These are phyloP conservation scores for Spondyliosoma cantharus DNA, from an alignment of 2,797 vertebrate genomes.

Conservation along the genomic window DNA sequence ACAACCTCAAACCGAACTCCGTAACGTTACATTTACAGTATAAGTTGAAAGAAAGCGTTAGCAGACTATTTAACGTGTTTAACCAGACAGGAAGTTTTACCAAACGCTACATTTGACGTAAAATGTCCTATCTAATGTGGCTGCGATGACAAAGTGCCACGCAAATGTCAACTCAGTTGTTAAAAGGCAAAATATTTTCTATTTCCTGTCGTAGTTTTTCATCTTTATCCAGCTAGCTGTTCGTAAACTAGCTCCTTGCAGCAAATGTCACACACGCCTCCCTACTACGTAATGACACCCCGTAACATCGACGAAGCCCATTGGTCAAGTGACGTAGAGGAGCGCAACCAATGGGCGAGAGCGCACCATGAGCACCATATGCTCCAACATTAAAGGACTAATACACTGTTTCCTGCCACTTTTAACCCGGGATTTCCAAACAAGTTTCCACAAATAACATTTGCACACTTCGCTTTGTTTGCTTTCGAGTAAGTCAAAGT, in stretches of 20 bases:
- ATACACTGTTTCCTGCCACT: too few relatives aligned
- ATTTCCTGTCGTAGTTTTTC: conserved; percentile 37
- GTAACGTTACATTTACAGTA: conserved; percentile 32
- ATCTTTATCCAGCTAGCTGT: conserved; percentile 60
- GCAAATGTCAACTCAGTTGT: neutral
- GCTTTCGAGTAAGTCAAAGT: neutral
- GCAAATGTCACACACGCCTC: conserved; percentile 84
- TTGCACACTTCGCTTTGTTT: fast-evolving
- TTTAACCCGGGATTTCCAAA: too few relatives aligned
- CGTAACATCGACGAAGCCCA: conserved; percentile 58
- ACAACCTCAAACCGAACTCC: conserved; percentile 37
- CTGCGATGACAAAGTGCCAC: neutral
- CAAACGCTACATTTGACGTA: conserved; percentile 22
- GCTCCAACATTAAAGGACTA: conserved; percentile 29
- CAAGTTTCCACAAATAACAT: neutral
- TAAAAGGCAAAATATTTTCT: conserved; percentile 24
- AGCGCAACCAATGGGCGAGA: conserved; percentile 35
- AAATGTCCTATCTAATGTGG: conserved; percentile 5
- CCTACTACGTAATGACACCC: conserved; percentile 74
- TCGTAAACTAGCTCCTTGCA: conserved; percentile 67
- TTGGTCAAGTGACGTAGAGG: conserved; percentile 58
- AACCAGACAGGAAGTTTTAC: conserved; percentile 57
- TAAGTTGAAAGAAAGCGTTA: conserved; percentile 65
- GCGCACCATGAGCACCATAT: neutral
- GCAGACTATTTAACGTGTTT: conserved; percentile 45